Conservation (phyloP, 2,797 vertebrate species). For the Synaphobranchus kaupii region DNA sequence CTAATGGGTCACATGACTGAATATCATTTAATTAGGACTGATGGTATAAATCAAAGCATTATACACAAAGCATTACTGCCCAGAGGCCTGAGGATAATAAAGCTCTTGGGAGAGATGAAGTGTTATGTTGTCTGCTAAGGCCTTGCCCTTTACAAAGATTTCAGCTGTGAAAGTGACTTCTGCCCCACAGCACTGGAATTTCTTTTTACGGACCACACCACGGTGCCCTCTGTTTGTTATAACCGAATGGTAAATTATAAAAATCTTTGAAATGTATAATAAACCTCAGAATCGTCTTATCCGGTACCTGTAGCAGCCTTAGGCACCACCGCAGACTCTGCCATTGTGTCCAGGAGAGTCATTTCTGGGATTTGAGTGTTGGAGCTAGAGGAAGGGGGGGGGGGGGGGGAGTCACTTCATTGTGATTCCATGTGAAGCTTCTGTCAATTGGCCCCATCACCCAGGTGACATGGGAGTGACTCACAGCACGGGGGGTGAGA, state of each 20-base stretch:
- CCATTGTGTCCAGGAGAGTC: not conserved
- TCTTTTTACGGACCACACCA: not conserved
- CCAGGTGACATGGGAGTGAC: slow-evolving; percentile 42
- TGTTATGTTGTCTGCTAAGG: slow-evolving; percentile 1
- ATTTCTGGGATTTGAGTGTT: not conserved
- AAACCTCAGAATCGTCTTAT: not conserved
- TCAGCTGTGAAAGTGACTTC: not conserved
- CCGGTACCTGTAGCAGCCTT: not conserved
- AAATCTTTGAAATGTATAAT: not conserved
- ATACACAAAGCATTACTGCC: slow-evolving; percentile 1
- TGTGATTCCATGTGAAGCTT: not conserved
- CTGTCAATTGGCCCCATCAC: slow-evolving; percentile 32
- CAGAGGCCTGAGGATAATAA: slow-evolving; percentile 8
- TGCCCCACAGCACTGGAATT: not conserved
- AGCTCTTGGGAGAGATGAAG: slow-evolving; percentile 3
- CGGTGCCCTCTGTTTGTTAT: not conserved
- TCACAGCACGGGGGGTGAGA: not conserved
- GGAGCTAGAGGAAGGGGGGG: not conserved
- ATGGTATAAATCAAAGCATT: slow-evolving; percentile 40
- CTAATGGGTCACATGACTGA: slow-evolving; percentile 47
- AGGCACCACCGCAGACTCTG: not conserved
- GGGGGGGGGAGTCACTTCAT: slow-evolving; percentile 7
- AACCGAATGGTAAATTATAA: not conserved
- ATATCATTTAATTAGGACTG: slow-evolving; percentile 54
- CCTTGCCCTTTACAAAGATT: slow-evolving; percentile 9